phyloP scores from a whole-genome alignment of 1,140 invertebrate species.

The Camponotus pennsylvanicus region DNA sequence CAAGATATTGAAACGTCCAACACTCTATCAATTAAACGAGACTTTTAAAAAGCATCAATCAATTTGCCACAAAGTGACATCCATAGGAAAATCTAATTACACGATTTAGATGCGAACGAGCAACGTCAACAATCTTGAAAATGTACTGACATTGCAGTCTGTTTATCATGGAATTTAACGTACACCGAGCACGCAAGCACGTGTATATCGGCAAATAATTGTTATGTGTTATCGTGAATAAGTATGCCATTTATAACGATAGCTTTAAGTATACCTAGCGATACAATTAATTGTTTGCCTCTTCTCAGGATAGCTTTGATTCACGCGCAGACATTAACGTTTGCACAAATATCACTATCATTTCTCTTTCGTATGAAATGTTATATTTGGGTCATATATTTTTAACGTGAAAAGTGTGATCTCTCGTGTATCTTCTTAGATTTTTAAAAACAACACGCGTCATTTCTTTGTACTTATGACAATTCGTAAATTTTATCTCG shows the following conservation, averaged over 20 bases:
- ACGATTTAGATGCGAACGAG: neutral
- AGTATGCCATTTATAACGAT: slow-evolving; percentile 16
- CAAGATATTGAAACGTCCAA: slow-evolving; percentile 7
- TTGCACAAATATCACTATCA: neutral
- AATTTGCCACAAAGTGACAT: slow-evolving; percentile 36
- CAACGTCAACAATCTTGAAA: slow-evolving; percentile 10
- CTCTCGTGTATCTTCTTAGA: neutral
- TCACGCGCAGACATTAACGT: neutral
- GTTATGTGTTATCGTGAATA: neutral
- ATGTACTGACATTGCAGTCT: neutral
- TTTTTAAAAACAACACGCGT: neutral
- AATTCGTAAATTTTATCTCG: slow-evolving; percentile 28
- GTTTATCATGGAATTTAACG: slow-evolving; percentile 15
- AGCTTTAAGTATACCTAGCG: slow-evolving; percentile 19
- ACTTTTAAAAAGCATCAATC: slow-evolving; percentile 28
- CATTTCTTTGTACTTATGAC: neutral
- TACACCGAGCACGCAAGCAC: neutral
- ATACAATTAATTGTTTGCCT: slow-evolving; percentile 28
- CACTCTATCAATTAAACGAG: slow-evolving; percentile 16
- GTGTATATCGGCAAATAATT: slow-evolving; percentile 24
- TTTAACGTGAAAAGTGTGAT: neutral
- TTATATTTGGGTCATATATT: neutral
- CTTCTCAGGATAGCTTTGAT: neutral
- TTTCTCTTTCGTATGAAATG: neutral
- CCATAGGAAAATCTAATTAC: slow-evolving; percentile 24